Conservation (phyloP, 2,888 invertebrate genomes). For the Serripes groenlandicus region DNA sequence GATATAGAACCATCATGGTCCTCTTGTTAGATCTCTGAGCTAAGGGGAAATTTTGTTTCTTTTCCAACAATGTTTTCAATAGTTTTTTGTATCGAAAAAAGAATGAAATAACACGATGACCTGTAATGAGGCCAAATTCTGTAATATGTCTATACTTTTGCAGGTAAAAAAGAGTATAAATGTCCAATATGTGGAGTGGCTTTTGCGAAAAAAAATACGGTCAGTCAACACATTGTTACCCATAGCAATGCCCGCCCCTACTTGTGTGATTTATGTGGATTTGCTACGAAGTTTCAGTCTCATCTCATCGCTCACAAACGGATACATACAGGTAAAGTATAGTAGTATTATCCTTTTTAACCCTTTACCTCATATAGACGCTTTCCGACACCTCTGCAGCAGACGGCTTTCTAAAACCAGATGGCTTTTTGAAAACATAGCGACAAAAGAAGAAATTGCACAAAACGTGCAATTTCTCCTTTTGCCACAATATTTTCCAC, state of each 20-base stretch:
- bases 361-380: neutral
- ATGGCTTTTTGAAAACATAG: no score
- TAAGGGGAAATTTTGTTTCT: no score
- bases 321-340: conserved; percentile 88
- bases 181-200: conserved; percentile 89
- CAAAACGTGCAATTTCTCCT: no score
- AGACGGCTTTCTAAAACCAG: neutral
- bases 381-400: neutral
- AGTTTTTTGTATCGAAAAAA: no score
- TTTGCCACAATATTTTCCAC: neutral
- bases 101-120: no score
- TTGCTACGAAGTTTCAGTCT: conserved; percentile 90
- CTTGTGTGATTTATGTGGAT: conserved; percentile 90
- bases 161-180: conserved; percentile 88
- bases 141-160: conserved; percentile 24
- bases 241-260: conserved; percentile 89
- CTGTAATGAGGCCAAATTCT: no score
- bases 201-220: conserved; percentile 89
- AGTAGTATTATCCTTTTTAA: neutral
- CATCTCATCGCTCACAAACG: conserved; percentile 90
- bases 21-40: no score
- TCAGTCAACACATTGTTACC: conserved; percentile 89
- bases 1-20: no score
- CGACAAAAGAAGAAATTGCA: no score
- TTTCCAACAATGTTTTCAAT: no score